Base-by-base conservation (phyloP, 2,888 invertebrate genomes). In the Euclidia mi region DNA sequence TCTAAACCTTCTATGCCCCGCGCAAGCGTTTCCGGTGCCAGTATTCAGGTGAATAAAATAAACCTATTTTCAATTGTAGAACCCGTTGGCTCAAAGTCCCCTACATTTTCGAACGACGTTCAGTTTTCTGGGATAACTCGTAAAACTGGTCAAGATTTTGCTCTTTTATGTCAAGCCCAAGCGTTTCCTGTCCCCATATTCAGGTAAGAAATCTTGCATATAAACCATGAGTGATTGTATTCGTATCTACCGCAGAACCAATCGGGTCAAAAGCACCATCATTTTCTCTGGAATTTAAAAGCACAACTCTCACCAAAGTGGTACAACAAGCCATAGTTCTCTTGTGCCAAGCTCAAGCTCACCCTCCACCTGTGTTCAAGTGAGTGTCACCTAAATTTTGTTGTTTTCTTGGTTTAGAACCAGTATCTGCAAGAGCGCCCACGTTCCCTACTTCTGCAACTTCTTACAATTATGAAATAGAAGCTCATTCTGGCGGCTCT, bases 101-200 rank as follows among this genome's bases (percentile, higher is more conserved):
- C 97, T 56, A 96, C 96, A 73, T 96, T 97, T 87, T 96, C 96
- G 55, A 95, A 95, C 71, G 96, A 96, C 78, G 95, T 96, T 64
- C 95, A 96, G 85, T 95, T 96, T 85, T 95, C 96, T 72, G 96
- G 96, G 87, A 96, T 96, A 87, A 96, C 95, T 84, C 95, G 96
- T 86, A 93, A 90, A 79, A 94, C 92, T 63, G 95, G 95, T 70
- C 95, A 95, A 81, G 95, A 95, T 81, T 95, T 97, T 84, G 96
- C 96, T 44, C 88, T 97, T 72, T 95, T 97, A 82, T 97, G 97
- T 88, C 97, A 96, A 87, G 96, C 97, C 69, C 97, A 97, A 95
- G 97, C 96, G 76, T 96, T 95, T 89, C 97, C 97, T 75, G 95
- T 96, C 82, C 96, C 96, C 73, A 78, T 90, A 73, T 94, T 94